Conservation (phyloP, 2,888 invertebrate genomes). For the Epiblema foenella region DNA sequence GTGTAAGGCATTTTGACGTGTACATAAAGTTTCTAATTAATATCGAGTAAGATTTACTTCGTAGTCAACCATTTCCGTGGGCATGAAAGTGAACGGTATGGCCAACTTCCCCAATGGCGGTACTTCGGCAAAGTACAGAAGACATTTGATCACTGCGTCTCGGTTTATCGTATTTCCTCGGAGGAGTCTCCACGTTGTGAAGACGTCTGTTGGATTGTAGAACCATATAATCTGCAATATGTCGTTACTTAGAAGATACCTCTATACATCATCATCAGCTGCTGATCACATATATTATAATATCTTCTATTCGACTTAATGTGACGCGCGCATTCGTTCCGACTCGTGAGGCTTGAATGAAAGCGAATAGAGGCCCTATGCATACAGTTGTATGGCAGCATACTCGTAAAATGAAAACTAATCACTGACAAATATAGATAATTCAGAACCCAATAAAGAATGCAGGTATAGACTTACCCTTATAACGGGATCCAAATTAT, state of each 20-base stretch:
- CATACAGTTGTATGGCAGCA: background rate
- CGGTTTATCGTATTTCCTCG: conserved; percentile 64
- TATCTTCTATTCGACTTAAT: background rate
- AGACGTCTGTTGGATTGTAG: conserved; percentile 77
- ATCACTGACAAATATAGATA: too few species aligned
- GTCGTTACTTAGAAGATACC: too few species aligned
- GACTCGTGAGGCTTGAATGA: background rate
- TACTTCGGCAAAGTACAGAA: conserved; percentile 78
- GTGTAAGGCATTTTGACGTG: background rate
- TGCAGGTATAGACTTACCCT: conserved; percentile 59
- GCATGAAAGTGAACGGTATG: conserved; percentile 78
- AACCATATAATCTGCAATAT: conserved; percentile 71
- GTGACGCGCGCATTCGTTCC: background rate
- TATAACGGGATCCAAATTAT: conserved; percentile 79
- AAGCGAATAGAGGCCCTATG: background rate
- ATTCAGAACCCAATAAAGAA: too few species aligned
- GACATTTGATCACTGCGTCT: conserved; percentile 67
- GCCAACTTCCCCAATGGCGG: conserved; percentile 75
- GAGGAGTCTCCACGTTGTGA: conserved; percentile 77
- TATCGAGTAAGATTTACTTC: conserved; percentile 58
- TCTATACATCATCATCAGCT: too few species aligned
- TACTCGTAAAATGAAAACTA: background rate
- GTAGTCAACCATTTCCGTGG: conserved; percentile 79
- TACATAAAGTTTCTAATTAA: background rate
- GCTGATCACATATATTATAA: background rate